Percentiles rank a stretch among this genome's conserved stretches.
Conservation (phyloP, 1,140 invertebrate species). For the Drosophila nannoptera region DNA sequence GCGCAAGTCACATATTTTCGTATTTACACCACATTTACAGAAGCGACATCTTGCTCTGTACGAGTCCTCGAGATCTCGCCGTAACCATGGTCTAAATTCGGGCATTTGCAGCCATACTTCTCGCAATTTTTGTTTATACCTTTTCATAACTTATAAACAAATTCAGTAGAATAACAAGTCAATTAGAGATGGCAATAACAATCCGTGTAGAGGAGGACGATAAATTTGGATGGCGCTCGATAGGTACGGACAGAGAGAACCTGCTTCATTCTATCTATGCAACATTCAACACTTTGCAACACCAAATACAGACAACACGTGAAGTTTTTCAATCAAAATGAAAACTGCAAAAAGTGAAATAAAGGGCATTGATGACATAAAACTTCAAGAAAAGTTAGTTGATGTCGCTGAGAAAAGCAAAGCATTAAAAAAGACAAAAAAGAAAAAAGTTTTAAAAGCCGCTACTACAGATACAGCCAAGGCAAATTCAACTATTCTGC, state of each 20-base stretch:
- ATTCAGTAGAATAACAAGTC: conserved; percentile 14
- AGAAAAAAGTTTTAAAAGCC: conserved; percentile 15
- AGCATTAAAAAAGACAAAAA: conserved; percentile 45
- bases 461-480: conserved; percentile 14
- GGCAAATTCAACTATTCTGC: conserved; percentile 31
- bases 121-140: conserved; percentile 62
- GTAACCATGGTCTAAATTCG: conserved; percentile 55
- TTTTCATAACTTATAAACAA: conserved; percentile 42
- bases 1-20: conserved; percentile 64
- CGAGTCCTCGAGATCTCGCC: conserved; percentile 60
- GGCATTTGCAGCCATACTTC: conserved; percentile 68
- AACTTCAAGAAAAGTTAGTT: conserved; percentile 28
- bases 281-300: conserved; percentile 6
- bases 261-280: no score
- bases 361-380: conserved; percentile 49
- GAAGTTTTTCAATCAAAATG: conserved; percentile 45
- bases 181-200: conserved; percentile 63
- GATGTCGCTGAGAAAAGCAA: conserved; percentile 43
- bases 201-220: conserved; percentile 35
- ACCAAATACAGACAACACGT: conserved; percentile 35
- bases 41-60: conserved; percentile 64
- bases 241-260: no score
- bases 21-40: conserved; percentile 67
- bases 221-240: conserved; percentile 1
- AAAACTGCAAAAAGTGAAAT: conserved; percentile 44